Conservation (phyloP, 2,113 vertebrate species). For the Micromys minutus region DNA sequence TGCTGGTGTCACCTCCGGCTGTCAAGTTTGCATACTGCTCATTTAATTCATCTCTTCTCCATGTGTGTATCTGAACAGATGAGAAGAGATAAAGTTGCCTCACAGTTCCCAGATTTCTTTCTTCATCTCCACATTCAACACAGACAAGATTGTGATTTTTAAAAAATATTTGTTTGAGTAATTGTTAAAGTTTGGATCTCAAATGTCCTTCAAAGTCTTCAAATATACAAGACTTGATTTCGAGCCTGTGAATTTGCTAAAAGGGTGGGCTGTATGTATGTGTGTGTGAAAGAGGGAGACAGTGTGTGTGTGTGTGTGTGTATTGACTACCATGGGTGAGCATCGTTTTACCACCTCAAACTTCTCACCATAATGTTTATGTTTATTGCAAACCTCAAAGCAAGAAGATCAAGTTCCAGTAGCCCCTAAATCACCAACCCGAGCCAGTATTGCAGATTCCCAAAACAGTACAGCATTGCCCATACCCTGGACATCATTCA, state of each 20-base stretch:
- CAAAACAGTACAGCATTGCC: not conserved
- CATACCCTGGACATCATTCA: not conserved
- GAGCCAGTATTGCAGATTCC: not conserved
- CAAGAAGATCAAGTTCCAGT: not conserved
- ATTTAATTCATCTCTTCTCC: not conserved
- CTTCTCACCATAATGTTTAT: not conserved
- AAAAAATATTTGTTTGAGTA: slow-evolving; percentile 1
- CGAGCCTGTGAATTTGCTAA: not conserved
- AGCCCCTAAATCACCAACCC: not conserved
- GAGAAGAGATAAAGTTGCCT: not conserved
- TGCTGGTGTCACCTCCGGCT: not conserved
- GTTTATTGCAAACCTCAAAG: not conserved
- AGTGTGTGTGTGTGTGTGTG: too few species aligned
- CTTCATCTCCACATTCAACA: not conserved
- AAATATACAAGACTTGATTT: not conserved
- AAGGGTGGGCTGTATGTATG: not conserved
- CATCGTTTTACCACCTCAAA: not conserved
- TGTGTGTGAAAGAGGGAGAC: too few species aligned
- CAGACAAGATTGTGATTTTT: slow-evolving; percentile 6
- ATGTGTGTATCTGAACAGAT: not conserved
- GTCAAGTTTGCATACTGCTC: not conserved
- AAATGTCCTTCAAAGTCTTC: not conserved
- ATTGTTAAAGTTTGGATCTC: not conserved
- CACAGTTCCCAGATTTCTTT: not conserved
- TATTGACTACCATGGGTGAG: not conserved